Percentiles rank a stretch among this genome's conserved stretches.
Evolutionary conservation across 2,113 vertebrate species (phyloP).

Genomic region (Ginglymostoma cirratum): DNA sequence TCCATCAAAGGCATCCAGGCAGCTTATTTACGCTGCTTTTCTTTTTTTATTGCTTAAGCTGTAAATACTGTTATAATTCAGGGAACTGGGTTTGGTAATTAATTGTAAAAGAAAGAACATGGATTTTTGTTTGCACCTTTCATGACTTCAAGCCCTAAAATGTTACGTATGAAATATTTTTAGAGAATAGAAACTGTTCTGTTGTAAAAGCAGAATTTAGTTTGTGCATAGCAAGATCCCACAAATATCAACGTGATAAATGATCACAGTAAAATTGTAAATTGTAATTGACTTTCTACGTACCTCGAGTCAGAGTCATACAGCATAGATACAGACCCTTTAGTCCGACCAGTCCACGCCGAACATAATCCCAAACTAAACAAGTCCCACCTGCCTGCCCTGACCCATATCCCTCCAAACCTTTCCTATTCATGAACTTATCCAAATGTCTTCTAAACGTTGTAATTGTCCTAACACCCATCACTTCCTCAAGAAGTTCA

Average conservation of each 20-base stretch:
- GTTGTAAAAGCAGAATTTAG: not conserved
- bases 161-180: not conserved
- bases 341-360: too few species aligned
- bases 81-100: not conserved
- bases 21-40: not conserved
- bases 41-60: not conserved
- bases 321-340: too few species aligned
- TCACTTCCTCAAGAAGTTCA: too few species aligned
- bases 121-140: too few species aligned
- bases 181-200: not conserved
- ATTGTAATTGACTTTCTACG: not conserved
- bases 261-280: not conserved
- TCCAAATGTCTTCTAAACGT: too few species aligned
- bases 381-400: too few species aligned
- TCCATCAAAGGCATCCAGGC: not conserved
- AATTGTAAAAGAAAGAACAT: too few species aligned
- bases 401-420: too few species aligned
- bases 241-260: not conserved
- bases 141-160: too few species aligned
- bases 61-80: not conserved
- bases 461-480: too few species aligned
- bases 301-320: not conserved
- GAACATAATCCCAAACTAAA: too few species aligned
- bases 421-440: too few species aligned
- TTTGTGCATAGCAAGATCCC: not conserved